Evolutionary conservation across 2,888 invertebrate genomes (phyloP).

Genomic region (Calliopum simillimum): DNA sequence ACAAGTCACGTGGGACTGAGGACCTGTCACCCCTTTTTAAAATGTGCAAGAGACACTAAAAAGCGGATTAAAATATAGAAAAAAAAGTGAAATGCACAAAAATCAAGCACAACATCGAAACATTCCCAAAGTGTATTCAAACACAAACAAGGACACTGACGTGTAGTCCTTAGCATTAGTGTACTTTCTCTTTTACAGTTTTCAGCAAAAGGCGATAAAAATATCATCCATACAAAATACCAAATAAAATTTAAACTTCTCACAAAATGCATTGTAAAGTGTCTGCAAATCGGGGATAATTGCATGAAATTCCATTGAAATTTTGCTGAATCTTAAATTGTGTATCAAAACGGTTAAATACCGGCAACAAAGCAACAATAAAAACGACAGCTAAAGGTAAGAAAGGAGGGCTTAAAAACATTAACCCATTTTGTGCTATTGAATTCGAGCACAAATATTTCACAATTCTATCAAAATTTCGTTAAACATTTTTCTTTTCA

Average conservation of each 20-base stretch:
- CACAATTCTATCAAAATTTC: too few relatives aligned
- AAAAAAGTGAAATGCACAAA: not conserved
- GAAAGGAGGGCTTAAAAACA: not conserved
- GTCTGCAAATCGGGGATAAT: constrained; percentile 50
- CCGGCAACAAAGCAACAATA: constrained; percentile 14
- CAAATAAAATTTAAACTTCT: constrained; percentile 31
- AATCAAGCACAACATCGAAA: constrained; percentile 12
- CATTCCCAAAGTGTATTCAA: constrained; percentile 23
- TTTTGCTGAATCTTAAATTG: constrained; percentile 24
- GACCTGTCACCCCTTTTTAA: too few relatives aligned
- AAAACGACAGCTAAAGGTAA: constrained; percentile 1
- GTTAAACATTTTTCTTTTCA: too few relatives aligned
- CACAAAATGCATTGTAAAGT: constrained; percentile 14
- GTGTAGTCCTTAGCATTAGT: not conserved
- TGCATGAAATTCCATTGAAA: constrained; percentile 53
- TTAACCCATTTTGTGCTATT: not conserved
- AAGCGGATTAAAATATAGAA: not conserved
- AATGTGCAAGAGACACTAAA: not conserved
- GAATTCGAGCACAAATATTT: too few relatives aligned
- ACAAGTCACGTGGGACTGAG: too few relatives aligned
- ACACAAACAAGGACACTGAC: constrained; percentile 16
- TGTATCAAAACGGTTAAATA: constrained; percentile 18
- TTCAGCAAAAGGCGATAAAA: not conserved
- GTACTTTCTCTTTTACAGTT: too few relatives aligned
- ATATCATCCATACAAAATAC: not conserved